phyloP scores from a whole-genome alignment of 2,888 invertebrate genomes.

The Rhaphigaster nebulosa region DNA sequence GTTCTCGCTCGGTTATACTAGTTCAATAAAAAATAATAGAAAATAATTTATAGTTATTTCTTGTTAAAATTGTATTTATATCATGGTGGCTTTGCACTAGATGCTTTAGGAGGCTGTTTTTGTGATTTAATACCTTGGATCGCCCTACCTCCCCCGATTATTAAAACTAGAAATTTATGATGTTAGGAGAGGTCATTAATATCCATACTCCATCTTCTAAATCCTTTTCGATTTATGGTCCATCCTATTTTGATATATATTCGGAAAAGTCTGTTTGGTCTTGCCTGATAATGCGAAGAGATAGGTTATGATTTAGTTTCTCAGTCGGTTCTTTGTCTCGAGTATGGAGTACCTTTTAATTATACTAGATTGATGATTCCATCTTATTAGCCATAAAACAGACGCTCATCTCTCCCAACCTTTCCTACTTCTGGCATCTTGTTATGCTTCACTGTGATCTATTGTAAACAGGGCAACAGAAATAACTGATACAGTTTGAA shows the following conservation, averaged over 20 bases:
- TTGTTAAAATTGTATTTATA: no score
- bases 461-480: no score
- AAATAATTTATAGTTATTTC: no score
- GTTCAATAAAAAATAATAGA: no score
- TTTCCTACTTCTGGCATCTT: no score
- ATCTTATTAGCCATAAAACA: no score
- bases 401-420: no score
- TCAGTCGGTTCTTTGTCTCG: background rate
- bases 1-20: no score
- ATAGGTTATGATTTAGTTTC: background rate
- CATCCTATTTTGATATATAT: background rate
- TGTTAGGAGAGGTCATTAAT: background rate
- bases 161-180: slow-evolving; percentile 13
- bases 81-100: background rate
- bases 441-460: no score
- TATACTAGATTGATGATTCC: no score
- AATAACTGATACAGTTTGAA: no score
- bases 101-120: background rate
- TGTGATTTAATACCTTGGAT: background rate
- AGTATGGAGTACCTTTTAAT: background rate
- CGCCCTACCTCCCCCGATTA: background rate
- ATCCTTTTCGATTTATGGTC: background rate
- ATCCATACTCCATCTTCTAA: background rate
- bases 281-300: background rate
- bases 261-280: background rate